Percentiles rank a stretch among this genome's conserved stretches.
Evolutionary conservation across 1,140 invertebrate genomes (phyloP).

Genomic region (Trichonephila clavata): DNA sequence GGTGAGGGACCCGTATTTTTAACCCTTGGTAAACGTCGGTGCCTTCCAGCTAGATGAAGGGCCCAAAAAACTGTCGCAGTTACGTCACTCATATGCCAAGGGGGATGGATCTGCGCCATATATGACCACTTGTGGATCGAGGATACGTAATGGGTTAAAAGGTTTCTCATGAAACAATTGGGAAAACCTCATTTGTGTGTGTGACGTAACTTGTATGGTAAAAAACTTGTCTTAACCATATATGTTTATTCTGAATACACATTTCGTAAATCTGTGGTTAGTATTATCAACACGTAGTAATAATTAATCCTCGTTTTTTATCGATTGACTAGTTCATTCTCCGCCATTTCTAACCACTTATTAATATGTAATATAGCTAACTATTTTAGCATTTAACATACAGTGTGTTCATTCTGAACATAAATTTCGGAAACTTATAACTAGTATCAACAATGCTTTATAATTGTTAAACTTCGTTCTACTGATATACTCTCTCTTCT

Average conservation of each 20-base stretch:
- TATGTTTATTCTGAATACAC: neutral
- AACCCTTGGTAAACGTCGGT: conserved; percentile 47
- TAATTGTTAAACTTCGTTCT: too few species aligned
- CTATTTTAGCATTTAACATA: neutral
- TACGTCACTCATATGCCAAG: neutral
- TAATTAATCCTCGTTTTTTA: neutral
- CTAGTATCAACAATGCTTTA: too few species aligned
- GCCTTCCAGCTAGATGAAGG: neutral
- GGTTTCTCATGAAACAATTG: neutral
- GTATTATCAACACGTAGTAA: neutral
- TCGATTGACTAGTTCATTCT: too few species aligned
- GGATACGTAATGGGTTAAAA: neutral
- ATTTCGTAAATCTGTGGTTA: neutral
- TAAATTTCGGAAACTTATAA: too few species aligned
- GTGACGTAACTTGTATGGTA: neutral
- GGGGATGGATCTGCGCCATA: neutral
- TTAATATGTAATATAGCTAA: neutral
- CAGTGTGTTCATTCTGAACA: too few species aligned
- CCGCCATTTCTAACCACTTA: neutral
- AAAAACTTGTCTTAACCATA: neutral
- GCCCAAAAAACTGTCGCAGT: conserved; percentile 24
- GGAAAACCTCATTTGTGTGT: neutral
- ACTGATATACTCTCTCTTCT: too few species aligned
- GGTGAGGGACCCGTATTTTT: conserved; percentile 62
- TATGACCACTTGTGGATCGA: neutral